Conservation (phyloP, 2,888 invertebrate genomes). For the Tipula unca region DNA sequence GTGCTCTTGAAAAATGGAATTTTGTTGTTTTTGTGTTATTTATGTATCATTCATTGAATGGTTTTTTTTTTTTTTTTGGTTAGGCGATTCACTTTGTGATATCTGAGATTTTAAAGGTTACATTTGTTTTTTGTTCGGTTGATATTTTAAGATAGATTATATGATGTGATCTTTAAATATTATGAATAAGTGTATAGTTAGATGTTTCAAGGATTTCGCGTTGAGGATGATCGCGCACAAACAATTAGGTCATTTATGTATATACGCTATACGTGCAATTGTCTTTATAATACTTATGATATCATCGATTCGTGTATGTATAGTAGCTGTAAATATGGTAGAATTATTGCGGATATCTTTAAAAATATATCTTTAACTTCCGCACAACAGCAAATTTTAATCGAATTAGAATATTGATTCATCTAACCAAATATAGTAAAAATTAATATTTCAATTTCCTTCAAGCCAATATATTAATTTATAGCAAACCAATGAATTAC, state of each 20-base stretch:
- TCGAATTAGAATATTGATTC: not conserved
- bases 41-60: conserved; percentile 8
- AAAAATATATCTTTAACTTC: not conserved
- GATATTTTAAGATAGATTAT: not conserved
- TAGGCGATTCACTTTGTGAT: not conserved
- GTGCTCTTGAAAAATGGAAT: not conserved
- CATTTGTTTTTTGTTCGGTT: not conserved
- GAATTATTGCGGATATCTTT: not conserved
- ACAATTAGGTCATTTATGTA: not conserved
- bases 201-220: not conserved
- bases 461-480: not conserved
- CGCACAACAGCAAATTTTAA: not conserved
- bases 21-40: not conserved
- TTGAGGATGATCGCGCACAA: not conserved
- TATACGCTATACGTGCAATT: not conserved
- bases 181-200: not conserved
- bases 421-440: not conserved
- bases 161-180: not conserved
- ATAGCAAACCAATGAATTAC: not conserved
- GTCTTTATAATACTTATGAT: not conserved
- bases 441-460: not conserved
- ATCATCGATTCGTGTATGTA: not conserved
- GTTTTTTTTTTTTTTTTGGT: not conserved
- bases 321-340: not conserved
- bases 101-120: not conserved